Base-by-base conservation (phyloP, 2,888 invertebrate genomes). In the Oeneis ivallda region DNA sequence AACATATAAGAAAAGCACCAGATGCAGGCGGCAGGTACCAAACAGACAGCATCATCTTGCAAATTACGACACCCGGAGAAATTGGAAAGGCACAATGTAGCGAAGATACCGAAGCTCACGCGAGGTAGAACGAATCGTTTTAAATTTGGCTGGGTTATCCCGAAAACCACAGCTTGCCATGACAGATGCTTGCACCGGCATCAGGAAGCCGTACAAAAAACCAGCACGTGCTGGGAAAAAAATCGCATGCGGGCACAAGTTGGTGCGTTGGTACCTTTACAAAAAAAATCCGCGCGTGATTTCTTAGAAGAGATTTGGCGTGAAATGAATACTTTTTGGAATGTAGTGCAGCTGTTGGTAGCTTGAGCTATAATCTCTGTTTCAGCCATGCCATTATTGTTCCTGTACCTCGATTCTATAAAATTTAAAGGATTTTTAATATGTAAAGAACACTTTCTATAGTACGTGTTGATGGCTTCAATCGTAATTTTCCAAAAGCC, bases 161-260 rank as follows among this genome's bases (percentile, higher is more conserved):
- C 79, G 71, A 83, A 87, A 88, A 89, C 84, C 86, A 86, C 90
- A 89, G 89, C 87, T 87, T 89, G 87, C 79, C 62, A 63, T 81
- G 89, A 87, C 91, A 92, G 91, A 89, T 92, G 91, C 79, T 83
- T 74, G 77, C 85, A 87, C 88, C 82, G 79, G 78, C 82, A 80
- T 77, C 78, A 83, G 87, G 86, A 87, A 87, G 82, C 83, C 81
- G 65, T 76, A 81, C 79, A 90, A 89, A 89, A 89, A 89, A 76
- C 63, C 62, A 83, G 90, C 90, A 85, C 90, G 90, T 88, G 91
- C 88, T 82, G 70, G 72, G 84, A 89, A 89, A 89, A 89, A 92
- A 89, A 87, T 83, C 77, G 84, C 86, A 90, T 87, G 83, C 88
- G 87, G 88, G 90, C 79, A 87, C 91, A 91, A 91, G 91, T 92